Evolutionary conservation across 2,113 vertebrate genomes (phyloP).

Genomic region (Vulpes vulpes): DNA sequence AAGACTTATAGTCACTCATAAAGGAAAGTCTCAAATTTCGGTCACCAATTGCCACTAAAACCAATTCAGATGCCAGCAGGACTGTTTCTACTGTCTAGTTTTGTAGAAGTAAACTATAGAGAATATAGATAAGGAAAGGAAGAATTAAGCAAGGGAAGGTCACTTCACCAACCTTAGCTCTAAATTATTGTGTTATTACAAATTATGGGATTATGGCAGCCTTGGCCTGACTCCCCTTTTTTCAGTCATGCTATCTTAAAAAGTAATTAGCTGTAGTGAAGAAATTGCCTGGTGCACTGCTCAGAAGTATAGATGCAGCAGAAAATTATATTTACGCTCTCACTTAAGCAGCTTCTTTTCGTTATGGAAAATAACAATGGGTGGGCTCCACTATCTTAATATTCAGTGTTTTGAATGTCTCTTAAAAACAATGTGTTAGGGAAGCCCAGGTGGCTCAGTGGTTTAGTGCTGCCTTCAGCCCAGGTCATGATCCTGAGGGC

Average conservation of each 20-base stretch:
- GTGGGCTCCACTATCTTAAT: not conserved
- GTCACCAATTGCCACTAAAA: not conserved
- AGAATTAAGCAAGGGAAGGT: not conserved
- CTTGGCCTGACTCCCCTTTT: not conserved
- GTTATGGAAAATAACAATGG: not conserved
- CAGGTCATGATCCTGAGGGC: no score
- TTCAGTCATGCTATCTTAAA: not conserved
- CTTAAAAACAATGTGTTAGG: not conserved
- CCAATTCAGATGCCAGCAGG: not conserved
- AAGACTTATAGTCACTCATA: not conserved
- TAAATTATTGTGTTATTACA: not conserved
- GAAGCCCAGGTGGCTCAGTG: no score
- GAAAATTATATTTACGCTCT: not conserved
- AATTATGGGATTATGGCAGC: not conserved
- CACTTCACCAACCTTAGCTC: not conserved
- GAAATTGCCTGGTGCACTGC: not conserved
- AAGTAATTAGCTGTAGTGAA: not conserved
- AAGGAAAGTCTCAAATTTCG: not conserved
- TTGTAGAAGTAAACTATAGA: not conserved
- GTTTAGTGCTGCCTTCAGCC: no score
- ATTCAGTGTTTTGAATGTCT: slow-evolving; percentile 4
- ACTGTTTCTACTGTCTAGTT: not conserved
- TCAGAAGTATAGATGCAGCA: not conserved
- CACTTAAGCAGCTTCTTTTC: not conserved
- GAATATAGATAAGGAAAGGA: not conserved